Base-by-base conservation (phyloP, 2,888 invertebrate genomes). In the Elmis aenea region DNA sequence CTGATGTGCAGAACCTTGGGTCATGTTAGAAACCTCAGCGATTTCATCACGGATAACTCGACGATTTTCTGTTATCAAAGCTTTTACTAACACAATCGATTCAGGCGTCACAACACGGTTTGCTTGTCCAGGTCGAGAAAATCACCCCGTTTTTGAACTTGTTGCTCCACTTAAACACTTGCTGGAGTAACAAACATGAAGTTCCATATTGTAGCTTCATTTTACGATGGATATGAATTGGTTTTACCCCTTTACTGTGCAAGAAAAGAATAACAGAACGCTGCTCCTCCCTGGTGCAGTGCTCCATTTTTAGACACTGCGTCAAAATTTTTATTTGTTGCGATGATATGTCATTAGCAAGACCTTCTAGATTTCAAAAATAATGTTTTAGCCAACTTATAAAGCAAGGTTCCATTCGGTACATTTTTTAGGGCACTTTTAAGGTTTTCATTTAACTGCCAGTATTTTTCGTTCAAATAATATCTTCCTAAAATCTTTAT, bases 201-300 rank as follows among this genome's bases (percentile, higher is more conserved):
- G 14, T 29, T 29, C 23, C 29, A 29, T 29, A 16, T 29, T 22
- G 16, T 9, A 29, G 11, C 29, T 29, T 29, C 18, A 29, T 22
- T 29, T n/a, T 29, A 22, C 18, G 29, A 29, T 29, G n/a, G n/a
- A n/a, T n/a, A n/a, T n/a, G n/a, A n/a, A n/a, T n/a, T n/a, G n/a
- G n/a, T n/a, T n/a, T n/a, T 18, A 16, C 29, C 18, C 18, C 6
- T 29, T 16, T 10, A 29, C 29, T 29, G 29, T 29, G 18, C 29
- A 29, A 29, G 21, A 29, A 29, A 29, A 9, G 13, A 29, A 29
- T 29, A 29, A 29, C 29, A 29, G 29, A 29, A 21, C 29, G 29
- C 10, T 16, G 29, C 9, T 29, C 27, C 13, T 27, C 27, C 5
- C 6, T 27, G 13, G 27, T n/a, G n/a, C n/a, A n/a, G n/a, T n/a